Percentiles rank a stretch among this genome's conserved stretches.
These are phyloP conservation scores for Adoxophyes honmai DNA, from an alignment of 1,140 invertebrate species.

Conservation along the genomic window DNA sequence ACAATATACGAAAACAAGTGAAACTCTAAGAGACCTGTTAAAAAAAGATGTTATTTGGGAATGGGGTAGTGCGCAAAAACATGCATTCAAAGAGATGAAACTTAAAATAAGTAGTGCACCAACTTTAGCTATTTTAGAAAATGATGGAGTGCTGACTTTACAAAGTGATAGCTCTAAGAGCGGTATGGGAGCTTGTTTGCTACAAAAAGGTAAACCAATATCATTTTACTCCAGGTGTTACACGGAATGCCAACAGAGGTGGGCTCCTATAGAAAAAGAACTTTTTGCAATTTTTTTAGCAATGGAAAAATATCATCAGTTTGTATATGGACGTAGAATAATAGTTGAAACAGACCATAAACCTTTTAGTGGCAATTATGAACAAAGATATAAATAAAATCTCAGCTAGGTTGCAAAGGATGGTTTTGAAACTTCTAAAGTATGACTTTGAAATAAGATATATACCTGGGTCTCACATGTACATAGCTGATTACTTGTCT, in stretches of 20 bases:
- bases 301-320: conserved; percentile 1
- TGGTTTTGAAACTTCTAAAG: neutral
- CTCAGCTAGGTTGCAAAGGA: neutral
- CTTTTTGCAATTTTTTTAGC: neutral
- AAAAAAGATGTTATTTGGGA: neutral
- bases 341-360: neutral
- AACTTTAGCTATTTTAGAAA: neutral
- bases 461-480: neutral
- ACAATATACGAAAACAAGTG: neutral
- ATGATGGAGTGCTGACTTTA: neutral
- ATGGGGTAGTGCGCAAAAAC: neutral
- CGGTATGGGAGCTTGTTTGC: neutral
- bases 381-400: neutral
- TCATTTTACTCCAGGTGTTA: neutral
- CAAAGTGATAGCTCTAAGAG: neutral
- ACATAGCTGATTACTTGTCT: neutral
- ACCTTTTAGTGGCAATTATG: neutral
- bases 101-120: neutral
- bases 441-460: neutral
- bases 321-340: neutral
- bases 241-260: neutral
- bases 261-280: neutral
- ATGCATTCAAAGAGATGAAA: neutral
- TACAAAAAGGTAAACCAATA: neutral
- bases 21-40: neutral